phyloP scores from a whole-genome alignment of 2,113 vertebrate genomes.

The Periophthalmodon schlosseri region DNA sequence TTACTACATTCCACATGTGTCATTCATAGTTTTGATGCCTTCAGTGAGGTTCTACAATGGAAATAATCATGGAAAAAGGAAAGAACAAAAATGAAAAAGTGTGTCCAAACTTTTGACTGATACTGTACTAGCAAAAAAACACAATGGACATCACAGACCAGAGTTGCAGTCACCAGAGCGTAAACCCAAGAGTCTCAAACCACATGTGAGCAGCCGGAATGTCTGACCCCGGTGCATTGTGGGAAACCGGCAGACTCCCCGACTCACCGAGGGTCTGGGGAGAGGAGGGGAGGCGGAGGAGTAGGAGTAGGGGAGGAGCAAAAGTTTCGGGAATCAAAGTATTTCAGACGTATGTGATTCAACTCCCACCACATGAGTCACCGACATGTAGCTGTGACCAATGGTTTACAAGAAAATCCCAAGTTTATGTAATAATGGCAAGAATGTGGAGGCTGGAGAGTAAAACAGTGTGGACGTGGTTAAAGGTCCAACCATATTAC shows the following conservation, averaged over 20 bases:
- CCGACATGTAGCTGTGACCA: not conserved
- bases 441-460: not conserved
- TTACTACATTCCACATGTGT: no score
- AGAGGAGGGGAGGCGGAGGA: not conserved
- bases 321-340: slow-evolving; percentile 57
- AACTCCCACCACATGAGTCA: slow-evolving; percentile 13
- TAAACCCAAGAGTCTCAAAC: slow-evolving; percentile 49
- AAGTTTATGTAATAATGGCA: not conserved
- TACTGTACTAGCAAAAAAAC: no score
- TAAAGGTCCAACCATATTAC: not conserved
- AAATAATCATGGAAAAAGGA: no score
- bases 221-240: slow-evolving; percentile 53
- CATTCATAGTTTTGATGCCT: no score
- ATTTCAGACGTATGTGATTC: slow-evolving; percentile 55
- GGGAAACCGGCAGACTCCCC: slow-evolving; percentile 56
- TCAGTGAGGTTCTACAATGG: no score
- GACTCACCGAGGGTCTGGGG: slow-evolving; percentile 60
- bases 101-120: no score
- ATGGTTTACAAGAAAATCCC: not conserved
- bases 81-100: no score
- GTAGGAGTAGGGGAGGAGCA: not conserved
- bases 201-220: slow-evolving; percentile 69
- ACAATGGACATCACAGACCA: slow-evolving; percentile 5
- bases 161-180: slow-evolving; percentile 47
- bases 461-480: not conserved